Base-by-base conservation (phyloP, 1,140 invertebrate species). In the Euglossa dilemma region DNA sequence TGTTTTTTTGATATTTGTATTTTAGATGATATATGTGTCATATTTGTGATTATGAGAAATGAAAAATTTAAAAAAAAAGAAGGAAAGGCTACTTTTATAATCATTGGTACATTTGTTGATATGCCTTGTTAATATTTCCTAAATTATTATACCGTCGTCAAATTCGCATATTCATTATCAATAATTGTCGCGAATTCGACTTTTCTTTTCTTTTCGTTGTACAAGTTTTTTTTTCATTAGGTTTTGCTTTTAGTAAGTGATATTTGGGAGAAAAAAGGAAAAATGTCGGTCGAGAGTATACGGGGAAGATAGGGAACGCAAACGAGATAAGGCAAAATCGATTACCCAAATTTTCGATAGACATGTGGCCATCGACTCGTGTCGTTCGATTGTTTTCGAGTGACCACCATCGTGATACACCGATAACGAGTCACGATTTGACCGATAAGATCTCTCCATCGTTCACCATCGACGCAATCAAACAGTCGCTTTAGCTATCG, bases 331-430 rank as follows among this genome's bases (percentile, higher is more conserved):
- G n/a, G 6, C 6, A n/a, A 16, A 25, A 47, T 66, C 36, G 43
- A 66, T 69, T 25, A 25, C 8, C 14, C 43, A 50, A 69, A 69
- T 69, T 69, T 64, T 69, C 43, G 45, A 25, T 50, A 12, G 45
- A 69, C 47, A 69, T 69, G 64, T 66, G 64, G 64, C 12, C 43
- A 66, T 66, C 9, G 64, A 36, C 20, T 66, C 43, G 23, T 69
- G 45, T 69, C 66, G 25, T 23, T 69, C 7, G 43, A 69, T 69
- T 69, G 66, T 47, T 47, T 69, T 23, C 23, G 3, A 47, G 23
- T 69, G 66, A 25, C n/a, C 47, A 50, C 12, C 45, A 69, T 25
- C 12, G 14, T 69, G 45, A 47, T 45, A 25, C 64, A 45, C 12
- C 6, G 64, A 66, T 66, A 66, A 66, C 36, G 12, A 43, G 20